Evolutionary conservation across 2,113 vertebrate genomes (phyloP).

Genomic region (Argyrosomus japonicus): DNA sequence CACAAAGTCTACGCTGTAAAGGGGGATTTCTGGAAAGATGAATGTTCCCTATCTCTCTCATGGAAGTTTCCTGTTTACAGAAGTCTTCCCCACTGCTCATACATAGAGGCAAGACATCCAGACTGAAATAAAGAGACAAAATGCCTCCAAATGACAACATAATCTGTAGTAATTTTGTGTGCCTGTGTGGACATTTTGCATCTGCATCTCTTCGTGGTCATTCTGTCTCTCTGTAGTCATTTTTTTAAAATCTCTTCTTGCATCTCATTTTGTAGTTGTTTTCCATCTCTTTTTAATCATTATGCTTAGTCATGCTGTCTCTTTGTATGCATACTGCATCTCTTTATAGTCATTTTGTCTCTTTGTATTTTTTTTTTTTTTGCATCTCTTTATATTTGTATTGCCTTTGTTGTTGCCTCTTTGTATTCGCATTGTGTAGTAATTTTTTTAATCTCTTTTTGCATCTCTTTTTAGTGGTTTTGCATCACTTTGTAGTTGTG

Average conservation of each 20-base stretch:
- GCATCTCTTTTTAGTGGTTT: neutral
- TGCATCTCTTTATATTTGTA: neutral
- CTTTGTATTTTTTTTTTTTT: neutral
- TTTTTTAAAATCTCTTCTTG: neutral
- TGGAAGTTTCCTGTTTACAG: neutral
- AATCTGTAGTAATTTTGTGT: neutral
- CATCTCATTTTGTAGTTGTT: neutral
- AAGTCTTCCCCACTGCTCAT: neutral
- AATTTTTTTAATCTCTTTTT: neutral
- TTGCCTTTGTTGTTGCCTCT: neutral
- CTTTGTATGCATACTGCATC: neutral
- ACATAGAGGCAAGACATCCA: neutral
- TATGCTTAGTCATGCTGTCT: neutral
- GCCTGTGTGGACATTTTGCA: neutral
- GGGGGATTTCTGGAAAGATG: too few relatives aligned
- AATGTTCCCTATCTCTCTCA: neutral
- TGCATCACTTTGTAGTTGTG: neutral
- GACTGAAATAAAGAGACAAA: neutral
- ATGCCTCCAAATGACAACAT: neutral
- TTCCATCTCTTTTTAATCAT: neutral
- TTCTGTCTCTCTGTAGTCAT: neutral
- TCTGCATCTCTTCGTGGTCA: neutral
- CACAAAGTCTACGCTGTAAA: neutral
- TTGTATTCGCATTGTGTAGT: too few relatives aligned
- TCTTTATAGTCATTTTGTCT: neutral